Evolutionary conservation across 2,797 vertebrate genomes (phyloP), one percentile per base, ranked within the genome.

Genomic region (Sebastes vulpes): DNA sequence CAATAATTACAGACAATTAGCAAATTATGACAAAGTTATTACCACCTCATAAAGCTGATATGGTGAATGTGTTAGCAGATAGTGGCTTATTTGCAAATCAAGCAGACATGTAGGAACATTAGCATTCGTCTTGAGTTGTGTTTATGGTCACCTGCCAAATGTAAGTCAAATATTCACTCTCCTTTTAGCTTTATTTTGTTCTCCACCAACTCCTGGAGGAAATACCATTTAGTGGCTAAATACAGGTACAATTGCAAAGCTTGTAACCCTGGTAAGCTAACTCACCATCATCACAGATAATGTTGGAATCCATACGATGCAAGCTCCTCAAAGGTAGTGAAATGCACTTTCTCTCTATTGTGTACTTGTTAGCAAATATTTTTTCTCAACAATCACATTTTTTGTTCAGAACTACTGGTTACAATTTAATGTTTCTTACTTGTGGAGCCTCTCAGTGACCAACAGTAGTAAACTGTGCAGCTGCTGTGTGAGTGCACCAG

Each of bases 401-500:
- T 54, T 52, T 38, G 10, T 81, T 68, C 35, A 3, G 16, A 28
- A 38, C 54, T 23, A 11, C 14, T 31, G 12, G 20, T 2, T 63
- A 21, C 42, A 72, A 42, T 20, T 65, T 57, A 20, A 76, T 68
- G 23, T 69, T 61, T 65, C 31, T 32, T 76, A 28, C 42, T 56
- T 21, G 16, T 23, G 65, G 58, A 82, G 46, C 42, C n/a, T 59
- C 63, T 75, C 42, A 16, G 28, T 52, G 69, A 59, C 69, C 78
- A 73, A 6, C 52, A 75, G 78, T 35, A 58, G 73, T 76, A 89
- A 80, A 65, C 14, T 52, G 63, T 59, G 68, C 82, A 80, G 83
- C 88, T 82, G 84, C 72, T 71, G 59, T 70, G 31, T 81, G 59
- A 81, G 61, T 77, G 71, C 81, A 76, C 70, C 21, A 5, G 20